Evolutionary conservation across 2,888 invertebrate genomes (phyloP).

Genomic region (Endotricha flammealis): DNA sequence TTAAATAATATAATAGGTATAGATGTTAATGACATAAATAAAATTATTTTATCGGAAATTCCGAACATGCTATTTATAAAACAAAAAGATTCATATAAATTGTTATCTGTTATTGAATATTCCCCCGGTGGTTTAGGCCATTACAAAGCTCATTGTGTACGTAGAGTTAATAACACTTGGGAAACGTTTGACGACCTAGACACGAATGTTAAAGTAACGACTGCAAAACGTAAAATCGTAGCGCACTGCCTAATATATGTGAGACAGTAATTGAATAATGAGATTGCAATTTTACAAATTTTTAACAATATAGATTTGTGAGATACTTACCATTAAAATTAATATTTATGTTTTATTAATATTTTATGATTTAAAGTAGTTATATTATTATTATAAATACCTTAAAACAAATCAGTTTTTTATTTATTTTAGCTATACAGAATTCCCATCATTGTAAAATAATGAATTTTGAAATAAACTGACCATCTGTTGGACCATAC

Average conservation of each 20-base stretch:
- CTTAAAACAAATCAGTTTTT: too few species aligned
- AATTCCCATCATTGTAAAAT: too few species aligned
- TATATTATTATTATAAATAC: too few species aligned
- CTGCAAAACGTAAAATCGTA: conserved; percentile 1
- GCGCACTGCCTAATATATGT: conserved; percentile 6
- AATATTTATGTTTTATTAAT: too few species aligned
- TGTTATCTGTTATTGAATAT: conserved; percentile 3
- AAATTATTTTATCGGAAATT: conserved; percentile 1
- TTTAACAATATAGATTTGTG: too few species aligned
- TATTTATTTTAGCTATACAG: too few species aligned
- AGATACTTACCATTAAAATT: too few species aligned
- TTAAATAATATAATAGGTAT: background rate
- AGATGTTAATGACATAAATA: conserved; percentile 1
- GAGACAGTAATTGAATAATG: conserved; percentile 3
- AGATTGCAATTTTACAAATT: too few species aligned
- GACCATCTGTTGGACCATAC: too few species aligned
- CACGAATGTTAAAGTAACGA: conserved; percentile 3
- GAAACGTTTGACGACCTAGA: background rate
- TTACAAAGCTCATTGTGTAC: conserved; percentile 3
- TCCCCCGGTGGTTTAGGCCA: conserved; percentile 1
- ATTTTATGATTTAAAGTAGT: too few species aligned
- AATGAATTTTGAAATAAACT: too few species aligned
- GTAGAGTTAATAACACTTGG: background rate
- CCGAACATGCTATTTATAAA: conserved; percentile 2
- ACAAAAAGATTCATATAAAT: conserved; percentile 2